Percentiles rank a stretch among this genome's conserved stretches.
These are phyloP conservation scores for Hydrozoanthus tunicans DNA, from an alignment of 64 coral and sea anemone species.

Conservation along the genomic window DNA sequence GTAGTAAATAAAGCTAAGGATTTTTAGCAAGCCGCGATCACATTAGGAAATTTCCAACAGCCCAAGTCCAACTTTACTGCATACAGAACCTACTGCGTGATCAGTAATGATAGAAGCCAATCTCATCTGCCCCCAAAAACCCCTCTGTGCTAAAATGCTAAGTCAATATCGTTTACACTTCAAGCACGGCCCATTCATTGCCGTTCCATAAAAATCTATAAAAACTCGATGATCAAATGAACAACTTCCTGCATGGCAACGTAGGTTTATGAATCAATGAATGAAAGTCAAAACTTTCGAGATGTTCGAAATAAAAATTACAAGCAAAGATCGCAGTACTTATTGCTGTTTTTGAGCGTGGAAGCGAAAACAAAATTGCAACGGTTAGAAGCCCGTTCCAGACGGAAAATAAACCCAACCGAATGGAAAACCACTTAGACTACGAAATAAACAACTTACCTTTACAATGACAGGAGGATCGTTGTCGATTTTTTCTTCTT, in stretches of 20 bases:
- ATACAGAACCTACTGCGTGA: conserved; percentile 27
- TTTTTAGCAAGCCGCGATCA: conserved; percentile 31
- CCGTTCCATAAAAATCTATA: conserved; percentile 59
- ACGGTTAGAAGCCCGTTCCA: conserved; percentile 22
- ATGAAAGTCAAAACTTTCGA: conserved; percentile 25
- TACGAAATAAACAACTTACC: conserved; percentile 53
- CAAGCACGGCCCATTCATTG: conserved; percentile 56
- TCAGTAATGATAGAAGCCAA: conserved; percentile 23
- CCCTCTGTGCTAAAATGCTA: conserved; percentile 45
- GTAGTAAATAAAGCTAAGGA: conserved; percentile 64
- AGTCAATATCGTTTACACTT: conserved; percentile 57
- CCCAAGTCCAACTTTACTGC: conserved; percentile 7
- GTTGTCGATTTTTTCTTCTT: conserved; percentile 18
- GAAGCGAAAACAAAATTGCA: conserved; percentile 27
- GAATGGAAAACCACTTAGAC: not conserved
- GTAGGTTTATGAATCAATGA: conserved; percentile 43
- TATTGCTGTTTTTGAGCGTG: not conserved
- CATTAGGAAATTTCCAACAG: conserved; percentile 7
- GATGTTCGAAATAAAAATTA: conserved; percentile 10
- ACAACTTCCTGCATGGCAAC: conserved; percentile 59
- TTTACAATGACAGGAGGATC: conserved; percentile 1
- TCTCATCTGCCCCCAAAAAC: conserved; percentile 30
- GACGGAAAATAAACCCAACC: not conserved
- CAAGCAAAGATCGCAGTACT: not conserved
- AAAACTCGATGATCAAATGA: conserved; percentile 57